These are phyloP conservation scores for Acleris holmiana DNA, from an alignment of 2,888 invertebrate genomes.

Conservation along the genomic window DNA sequence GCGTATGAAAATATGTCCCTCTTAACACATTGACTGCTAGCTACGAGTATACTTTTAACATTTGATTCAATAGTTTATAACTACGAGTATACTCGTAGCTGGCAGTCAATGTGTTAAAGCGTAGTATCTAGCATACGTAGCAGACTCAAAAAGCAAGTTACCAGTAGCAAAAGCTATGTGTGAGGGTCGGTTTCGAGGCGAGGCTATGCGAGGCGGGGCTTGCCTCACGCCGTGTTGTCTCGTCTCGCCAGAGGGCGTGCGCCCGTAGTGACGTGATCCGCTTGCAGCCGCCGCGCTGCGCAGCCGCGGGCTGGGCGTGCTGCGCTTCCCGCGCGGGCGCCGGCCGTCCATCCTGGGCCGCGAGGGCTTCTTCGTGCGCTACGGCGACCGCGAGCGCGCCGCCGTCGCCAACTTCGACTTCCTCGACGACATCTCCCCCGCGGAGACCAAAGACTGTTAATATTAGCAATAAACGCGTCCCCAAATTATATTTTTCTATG, in stretches of 20 bases:
- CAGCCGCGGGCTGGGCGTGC: conserved; percentile 82
- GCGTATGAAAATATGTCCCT: no score
- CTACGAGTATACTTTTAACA: no score
- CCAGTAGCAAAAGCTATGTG: conserved; percentile 25
- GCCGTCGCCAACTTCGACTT: conserved; percentile 92
- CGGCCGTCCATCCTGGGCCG: conserved; percentile 91
- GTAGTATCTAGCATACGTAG: not conserved
- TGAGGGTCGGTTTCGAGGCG: conserved; percentile 49
- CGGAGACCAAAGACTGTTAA: conserved; percentile 76
- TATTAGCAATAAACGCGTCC: conserved; percentile 68
- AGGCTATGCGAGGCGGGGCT: conserved; percentile 21
- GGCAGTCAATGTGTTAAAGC: no score
- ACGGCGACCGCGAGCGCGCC: conserved; percentile 90
- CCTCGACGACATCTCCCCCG: conserved; percentile 87
- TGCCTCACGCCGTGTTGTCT: conserved; percentile 63
- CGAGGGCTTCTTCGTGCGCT: conserved; percentile 90
- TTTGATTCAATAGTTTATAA: no score
- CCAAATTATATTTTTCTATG: conserved; percentile 74
- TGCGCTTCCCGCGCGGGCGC: conserved; percentile 76
- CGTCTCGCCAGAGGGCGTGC: conserved; percentile 63
- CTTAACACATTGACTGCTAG: no score
- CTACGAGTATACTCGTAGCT: no score
- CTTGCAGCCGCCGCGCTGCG: conserved; percentile 85
- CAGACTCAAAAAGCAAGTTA: not conserved
- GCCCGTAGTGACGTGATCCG: conserved; percentile 61